Percentiles rank a stretch among this genome's conserved stretches.
phyloP scores from a whole-genome alignment of 2,888 invertebrate genomes.

The Orgyia antiqua region DNA sequence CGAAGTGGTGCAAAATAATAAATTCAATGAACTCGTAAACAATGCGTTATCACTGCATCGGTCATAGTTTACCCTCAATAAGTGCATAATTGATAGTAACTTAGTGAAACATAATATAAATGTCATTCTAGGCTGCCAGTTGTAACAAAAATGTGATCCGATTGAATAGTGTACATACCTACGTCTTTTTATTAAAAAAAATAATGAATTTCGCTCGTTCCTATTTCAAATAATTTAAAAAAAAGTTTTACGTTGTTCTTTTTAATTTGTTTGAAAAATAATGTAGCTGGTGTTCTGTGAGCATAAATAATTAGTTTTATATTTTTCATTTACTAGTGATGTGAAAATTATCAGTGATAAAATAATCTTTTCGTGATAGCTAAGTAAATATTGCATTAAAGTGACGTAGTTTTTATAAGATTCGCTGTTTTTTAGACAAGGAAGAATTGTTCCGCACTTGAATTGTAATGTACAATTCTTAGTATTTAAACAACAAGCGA shows the following conservation, averaged over 20 bases:
- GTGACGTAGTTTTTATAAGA: slow-evolving; percentile 1
- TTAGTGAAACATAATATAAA: not conserved
- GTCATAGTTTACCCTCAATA: slow-evolving; percentile 22
- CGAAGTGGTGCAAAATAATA: slow-evolving; percentile 10
- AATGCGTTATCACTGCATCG: slow-evolving; percentile 10
- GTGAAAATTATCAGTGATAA: slow-evolving; percentile 19
- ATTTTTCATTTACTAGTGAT: slow-evolving; percentile 1
- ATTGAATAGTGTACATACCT: too few species aligned
- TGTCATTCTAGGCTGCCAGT: slow-evolving; percentile 1
- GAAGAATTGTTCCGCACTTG: slow-evolving; percentile 21
- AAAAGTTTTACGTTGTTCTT: not conserved
- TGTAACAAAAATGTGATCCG: slow-evolving; percentile 16
- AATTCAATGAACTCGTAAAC: slow-evolving; percentile 13
- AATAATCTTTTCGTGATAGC: slow-evolving; percentile 3
- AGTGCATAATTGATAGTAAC: slow-evolving; percentile 10
- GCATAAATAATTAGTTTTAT: not conserved
- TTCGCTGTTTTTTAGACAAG: slow-evolving; percentile 22
- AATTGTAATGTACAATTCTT: slow-evolving; percentile 12
- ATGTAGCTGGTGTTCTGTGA: not conserved
- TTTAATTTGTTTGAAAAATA: not conserved
- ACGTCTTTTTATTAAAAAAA: slow-evolving; percentile 2
- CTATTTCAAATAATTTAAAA: slow-evolving; percentile 4
- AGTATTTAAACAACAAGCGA: slow-evolving; percentile 15
- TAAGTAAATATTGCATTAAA: not conserved
- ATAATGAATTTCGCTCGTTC: slow-evolving; percentile 2